Conservation (phyloP, 2,888 invertebrate genomes). For the Hybos culiciformis region DNA sequence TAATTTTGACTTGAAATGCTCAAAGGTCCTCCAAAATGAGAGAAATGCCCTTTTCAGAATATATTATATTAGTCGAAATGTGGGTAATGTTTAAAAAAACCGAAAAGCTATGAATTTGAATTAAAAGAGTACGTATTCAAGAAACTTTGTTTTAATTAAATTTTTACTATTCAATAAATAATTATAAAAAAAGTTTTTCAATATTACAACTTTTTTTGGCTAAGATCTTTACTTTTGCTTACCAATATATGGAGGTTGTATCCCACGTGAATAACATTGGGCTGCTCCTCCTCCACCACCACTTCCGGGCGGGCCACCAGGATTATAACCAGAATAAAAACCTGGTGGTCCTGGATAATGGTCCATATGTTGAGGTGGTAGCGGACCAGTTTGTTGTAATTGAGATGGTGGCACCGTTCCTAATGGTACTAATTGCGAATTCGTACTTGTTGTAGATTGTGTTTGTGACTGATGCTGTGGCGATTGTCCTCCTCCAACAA, state of each 20-base stretch:
- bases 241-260: constrained; percentile 36
- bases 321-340: constrained; percentile 43
- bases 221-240: constrained; percentile 37
- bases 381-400: too few species aligned
- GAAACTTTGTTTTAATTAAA: too few species aligned
- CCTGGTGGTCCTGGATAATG: constrained; percentile 42
- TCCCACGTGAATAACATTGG: constrained; percentile 44
- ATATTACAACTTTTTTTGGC: constrained; percentile 10
- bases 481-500: constrained; percentile 13
- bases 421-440: constrained; percentile 35
- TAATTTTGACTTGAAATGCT: too few species aligned
- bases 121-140: too few species aligned
- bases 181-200: constrained; percentile 3
- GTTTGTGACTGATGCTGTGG: constrained; percentile 19
- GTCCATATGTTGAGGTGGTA: constrained; percentile 36
- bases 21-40: too few species aligned
- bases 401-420: constrained; percentile 28
- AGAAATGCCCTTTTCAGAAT: too few species aligned
- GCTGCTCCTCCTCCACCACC: background rate
- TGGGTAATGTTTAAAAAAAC: too few species aligned
- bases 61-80: too few species aligned
- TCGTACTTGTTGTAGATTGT: constrained; percentile 31
- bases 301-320: constrained; percentile 28
- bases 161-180: too few species aligned
- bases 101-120: too few species aligned